Base-by-base conservation (phyloP, 2,113 vertebrate species). In the Etheostoma cragini region DNA sequence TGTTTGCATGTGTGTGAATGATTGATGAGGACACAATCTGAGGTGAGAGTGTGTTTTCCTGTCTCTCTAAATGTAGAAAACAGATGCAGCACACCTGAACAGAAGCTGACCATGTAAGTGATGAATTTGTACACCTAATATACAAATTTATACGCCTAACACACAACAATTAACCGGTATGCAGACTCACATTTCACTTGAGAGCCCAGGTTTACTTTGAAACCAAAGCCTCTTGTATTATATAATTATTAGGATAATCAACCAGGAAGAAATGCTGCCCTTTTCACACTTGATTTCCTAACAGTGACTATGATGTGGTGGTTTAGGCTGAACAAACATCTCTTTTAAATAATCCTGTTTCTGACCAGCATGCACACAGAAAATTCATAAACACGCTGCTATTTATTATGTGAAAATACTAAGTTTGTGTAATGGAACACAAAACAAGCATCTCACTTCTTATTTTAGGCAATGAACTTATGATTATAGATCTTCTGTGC, bases 151-250 rank as follows among this genome's bases (percentile, higher is more conserved):
- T 38, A 11, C 38, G 38, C 38, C 38, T 10, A 57, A 83, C 50
- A 71, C 49, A 46, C 19, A 76, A 71, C 54, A 73, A 52, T 35
- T 22, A 68, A 56, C 26, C 16, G 21, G 33, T 17, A 60, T 19
- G 6, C 4, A 22, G 71, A 62, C 46, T 90, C 87, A 45, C 0
- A 53, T 92, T 91, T 88, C 86, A 60, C 24, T 47, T 75, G 47
- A 84, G 83, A 72, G 19, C 12, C 11, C 30, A 60, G 53, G 35
- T 87, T 90, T 70, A 56, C 15, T 81, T 61, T 78, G 85, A 78
- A 89, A 89, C 77, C 60, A 11, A 85, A 85, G 33, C 66, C 57
- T 72, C 14, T 53, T 68, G 30, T 30, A 13, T 5, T 71, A 26
- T 58, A 46, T 17, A 53, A 67, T 56, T 22, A 78, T 16, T 5